Evolutionary conservation across 2,888 invertebrate species (phyloP).

Genomic region (Meta bourneti): DNA sequence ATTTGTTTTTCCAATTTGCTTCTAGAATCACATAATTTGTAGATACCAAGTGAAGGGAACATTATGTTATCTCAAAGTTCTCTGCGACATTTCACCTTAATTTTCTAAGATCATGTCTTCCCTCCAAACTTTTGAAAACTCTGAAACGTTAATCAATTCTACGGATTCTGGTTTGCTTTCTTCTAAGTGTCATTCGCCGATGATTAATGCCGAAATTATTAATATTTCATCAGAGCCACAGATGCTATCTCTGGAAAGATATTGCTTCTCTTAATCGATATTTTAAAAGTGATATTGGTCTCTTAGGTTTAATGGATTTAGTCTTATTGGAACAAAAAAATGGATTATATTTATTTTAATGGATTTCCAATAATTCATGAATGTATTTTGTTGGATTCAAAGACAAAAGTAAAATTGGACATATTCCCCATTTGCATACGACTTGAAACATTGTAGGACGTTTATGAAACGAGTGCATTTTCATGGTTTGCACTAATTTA

Average conservation of each 20-base stretch:
- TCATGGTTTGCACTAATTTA: too few species aligned
- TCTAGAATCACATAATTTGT: too few species aligned
- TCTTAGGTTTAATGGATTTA: neutral
- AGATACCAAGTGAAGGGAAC: neutral
- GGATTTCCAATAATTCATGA: neutral
- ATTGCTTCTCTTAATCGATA: constrained; percentile 47
- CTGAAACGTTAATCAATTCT: constrained; percentile 36
- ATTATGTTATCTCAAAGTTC: neutral
- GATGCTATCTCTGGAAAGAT: constrained; percentile 14
- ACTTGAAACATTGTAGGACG: too few species aligned
- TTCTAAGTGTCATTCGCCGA: constrained; percentile 37
- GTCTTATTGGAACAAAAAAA: neutral
- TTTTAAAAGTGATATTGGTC: constrained; percentile 5
- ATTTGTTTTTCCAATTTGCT: too few species aligned
- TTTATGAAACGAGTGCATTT: too few species aligned
- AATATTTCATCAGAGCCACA: constrained; percentile 35
- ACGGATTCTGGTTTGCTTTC: constrained; percentile 31
- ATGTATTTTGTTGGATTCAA: too few species aligned
- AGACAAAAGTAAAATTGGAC: too few species aligned
- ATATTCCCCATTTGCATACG: too few species aligned
- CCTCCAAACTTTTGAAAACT: neutral
- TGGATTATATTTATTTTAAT: neutral
- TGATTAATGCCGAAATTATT: constrained; percentile 55
- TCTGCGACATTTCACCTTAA: neutral
- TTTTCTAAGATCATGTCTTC: neutral